A percentile compares a stretch with the other conserved stretches of the same genome.
Evolutionary conservation across 2,797 vertebrate genomes (phyloP).

Genomic region (Enteromius anoplus): DNA sequence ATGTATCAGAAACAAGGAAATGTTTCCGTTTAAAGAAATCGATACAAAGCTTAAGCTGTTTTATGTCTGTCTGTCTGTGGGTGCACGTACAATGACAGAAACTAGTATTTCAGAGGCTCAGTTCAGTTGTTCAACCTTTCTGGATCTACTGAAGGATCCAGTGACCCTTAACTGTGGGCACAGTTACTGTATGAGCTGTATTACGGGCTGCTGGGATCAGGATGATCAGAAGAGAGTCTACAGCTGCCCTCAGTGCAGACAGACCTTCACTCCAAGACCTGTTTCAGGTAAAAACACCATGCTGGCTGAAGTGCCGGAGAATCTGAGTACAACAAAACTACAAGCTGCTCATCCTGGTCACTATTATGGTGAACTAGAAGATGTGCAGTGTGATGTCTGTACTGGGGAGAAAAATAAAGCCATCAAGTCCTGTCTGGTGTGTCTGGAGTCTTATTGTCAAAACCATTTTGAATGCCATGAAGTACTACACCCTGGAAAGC

Average conservation of each 20-base stretch:
- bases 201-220: slow-evolving; percentile 41
- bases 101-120: background rate
- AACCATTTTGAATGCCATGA: too few relatives aligned
- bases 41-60: background rate
- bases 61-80: background rate
- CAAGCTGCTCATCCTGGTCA: too few relatives aligned
- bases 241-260: slow-evolving; percentile 48
- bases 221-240: slow-evolving; percentile 37
- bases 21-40: background rate
- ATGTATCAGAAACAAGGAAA: background rate
- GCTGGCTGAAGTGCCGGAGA: background rate
- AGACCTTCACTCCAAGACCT: slow-evolving; percentile 46
- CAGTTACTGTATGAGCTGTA: slow-evolving; percentile 40
- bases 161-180: slow-evolving; percentile 32
- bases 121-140: slow-evolving; percentile 28
- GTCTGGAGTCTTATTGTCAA: too few relatives aligned
- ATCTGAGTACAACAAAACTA: too few relatives aligned
- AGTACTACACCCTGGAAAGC: too few relatives aligned
- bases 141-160: slow-evolving; percentile 25
- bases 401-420: too few relatives aligned
- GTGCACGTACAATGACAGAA: background rate
- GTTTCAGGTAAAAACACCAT: slow-evolving; percentile 32
- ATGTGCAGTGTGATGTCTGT: too few relatives aligned
- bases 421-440: too few relatives aligned
- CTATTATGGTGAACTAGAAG: too few relatives aligned